These are phyloP conservation scores for Phengaris alcon DNA, from an alignment of 2,888 invertebrate genomes.

Conservation along the genomic window DNA sequence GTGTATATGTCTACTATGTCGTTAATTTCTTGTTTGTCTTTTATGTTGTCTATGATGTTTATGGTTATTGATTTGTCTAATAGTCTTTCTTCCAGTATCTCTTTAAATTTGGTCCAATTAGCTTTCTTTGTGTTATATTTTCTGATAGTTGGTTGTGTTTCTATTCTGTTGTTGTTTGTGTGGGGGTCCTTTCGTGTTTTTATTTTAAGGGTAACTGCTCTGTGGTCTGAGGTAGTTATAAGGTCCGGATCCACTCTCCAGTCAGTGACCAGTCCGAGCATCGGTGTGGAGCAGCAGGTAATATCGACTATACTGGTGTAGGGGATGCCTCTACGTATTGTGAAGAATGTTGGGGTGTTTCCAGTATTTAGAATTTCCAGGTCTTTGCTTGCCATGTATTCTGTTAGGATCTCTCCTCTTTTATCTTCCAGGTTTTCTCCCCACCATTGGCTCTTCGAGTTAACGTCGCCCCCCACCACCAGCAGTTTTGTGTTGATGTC, in stretches of 20 bases:
- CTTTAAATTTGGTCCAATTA: conserved; percentile 15
- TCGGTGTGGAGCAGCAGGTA: background rate
- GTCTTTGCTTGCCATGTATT: background rate
- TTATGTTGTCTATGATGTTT: background rate
- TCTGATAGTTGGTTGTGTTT: conserved; percentile 28
- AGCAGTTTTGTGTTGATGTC: background rate
- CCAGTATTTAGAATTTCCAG: conserved; percentile 14
- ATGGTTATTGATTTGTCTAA: background rate
- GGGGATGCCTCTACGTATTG: background rate
- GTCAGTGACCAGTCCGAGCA: background rate
- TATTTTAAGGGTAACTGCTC: background rate
- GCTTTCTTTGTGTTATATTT: conserved; percentile 28
- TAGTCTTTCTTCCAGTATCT: background rate
- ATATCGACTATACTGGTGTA: background rate
- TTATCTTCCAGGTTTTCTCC: background rate
- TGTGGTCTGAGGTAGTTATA: conserved; percentile 21
- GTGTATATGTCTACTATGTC: background rate
- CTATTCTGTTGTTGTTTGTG: background rate
- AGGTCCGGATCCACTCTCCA: background rate
- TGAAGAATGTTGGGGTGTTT: background rate
- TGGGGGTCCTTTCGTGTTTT: background rate
- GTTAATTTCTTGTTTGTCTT: background rate
- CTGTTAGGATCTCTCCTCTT: background rate
- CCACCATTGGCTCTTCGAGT: conserved; percentile 28
- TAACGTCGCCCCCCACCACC: background rate